Conservation (phyloP, 2,797 vertebrate species). For the Myiothlypis coronata region DNA sequence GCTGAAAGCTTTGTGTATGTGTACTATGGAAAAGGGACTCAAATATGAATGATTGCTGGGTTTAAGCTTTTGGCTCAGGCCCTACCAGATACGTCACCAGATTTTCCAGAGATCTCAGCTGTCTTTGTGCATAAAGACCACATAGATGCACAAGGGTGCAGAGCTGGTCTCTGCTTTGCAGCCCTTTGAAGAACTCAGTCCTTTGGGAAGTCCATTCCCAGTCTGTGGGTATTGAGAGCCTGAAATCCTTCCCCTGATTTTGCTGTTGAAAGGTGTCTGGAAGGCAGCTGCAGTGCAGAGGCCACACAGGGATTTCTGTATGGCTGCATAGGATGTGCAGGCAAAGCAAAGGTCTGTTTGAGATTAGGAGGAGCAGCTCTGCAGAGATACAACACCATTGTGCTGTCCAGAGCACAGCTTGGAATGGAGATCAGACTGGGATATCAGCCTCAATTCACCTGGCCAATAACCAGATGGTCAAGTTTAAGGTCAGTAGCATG, state of each 20-base stretch:
- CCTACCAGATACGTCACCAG: not conserved
- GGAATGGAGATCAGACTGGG: not conserved
- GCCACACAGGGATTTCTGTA: not conserved
- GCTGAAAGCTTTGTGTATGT: not conserved
- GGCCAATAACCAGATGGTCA: not conserved
- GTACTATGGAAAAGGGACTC: not conserved
- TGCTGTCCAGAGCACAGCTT: not conserved
- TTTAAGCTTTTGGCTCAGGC: not conserved
- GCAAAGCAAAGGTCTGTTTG: accelerated
- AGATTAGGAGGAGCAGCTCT: not conserved
- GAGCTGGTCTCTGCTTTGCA: not conserved
- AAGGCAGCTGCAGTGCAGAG: not conserved
- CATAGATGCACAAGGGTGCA: not conserved
- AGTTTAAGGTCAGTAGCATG: not conserved
- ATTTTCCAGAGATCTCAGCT: not conserved
- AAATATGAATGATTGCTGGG: not conserved
- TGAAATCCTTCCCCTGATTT: not conserved
- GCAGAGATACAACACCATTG: accelerated
- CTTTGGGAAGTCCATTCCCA: not conserved
- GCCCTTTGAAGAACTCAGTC: not conserved
- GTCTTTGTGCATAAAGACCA: not conserved
- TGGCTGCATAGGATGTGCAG: not conserved
- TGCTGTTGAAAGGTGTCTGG: not conserved
- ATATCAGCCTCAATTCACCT: not conserved
- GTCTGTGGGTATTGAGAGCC: not conserved